Evolutionary conservation across 2,113 vertebrate genomes (phyloP), one percentile per base, ranked within the genome.

Genomic region (Chamaea fasciata): DNA sequence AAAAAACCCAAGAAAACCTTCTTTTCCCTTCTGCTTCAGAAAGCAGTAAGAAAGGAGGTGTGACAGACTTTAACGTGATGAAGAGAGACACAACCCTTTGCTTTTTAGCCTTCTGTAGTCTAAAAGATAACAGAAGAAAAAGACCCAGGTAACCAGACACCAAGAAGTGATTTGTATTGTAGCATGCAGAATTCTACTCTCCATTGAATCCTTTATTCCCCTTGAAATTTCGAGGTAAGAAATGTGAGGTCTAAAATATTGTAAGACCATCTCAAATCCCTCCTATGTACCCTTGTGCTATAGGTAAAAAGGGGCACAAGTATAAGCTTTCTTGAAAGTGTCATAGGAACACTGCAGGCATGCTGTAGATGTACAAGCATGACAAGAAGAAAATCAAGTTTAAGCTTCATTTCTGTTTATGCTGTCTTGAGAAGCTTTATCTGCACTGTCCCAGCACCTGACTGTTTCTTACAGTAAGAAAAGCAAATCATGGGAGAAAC

Each of bases 1-100:
- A 24, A 31, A n/a, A 24, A 26, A 23, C 0, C 0, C 15, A 60
- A 65, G 31, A 52, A 20, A 24, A 9, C 4, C 20, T 14, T 22
- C 11, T 63, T 55, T 85, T 74, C 17, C 9, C 3, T 62, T 92
- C 49, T 85, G 26, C n/a, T 84, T 76, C 57, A 79, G 52, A 92
- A 6, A 82, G 3, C 18, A 80, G 63, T 42, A 6, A 47, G 31
- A 85, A 89, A 76, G 15, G 7, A 59, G 30, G 6, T 28, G 7
- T 44, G 50, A 44, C 11, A 68, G 44, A 21, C 2, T 7, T 62
- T 74, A 46, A 59, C 21, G 26, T 57, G 26, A 47, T n/a, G 28
- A 64, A 59, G 17, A 71, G 12, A 78, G 21, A 94, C 94, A 49
- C 23, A 57, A 56, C 15, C 10, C 21, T 57, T 30, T 46, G 16